These are phyloP conservation scores for Drosophila infuscata DNA, from an alignment of 2,888 invertebrate genomes.

Conservation along the genomic window DNA sequence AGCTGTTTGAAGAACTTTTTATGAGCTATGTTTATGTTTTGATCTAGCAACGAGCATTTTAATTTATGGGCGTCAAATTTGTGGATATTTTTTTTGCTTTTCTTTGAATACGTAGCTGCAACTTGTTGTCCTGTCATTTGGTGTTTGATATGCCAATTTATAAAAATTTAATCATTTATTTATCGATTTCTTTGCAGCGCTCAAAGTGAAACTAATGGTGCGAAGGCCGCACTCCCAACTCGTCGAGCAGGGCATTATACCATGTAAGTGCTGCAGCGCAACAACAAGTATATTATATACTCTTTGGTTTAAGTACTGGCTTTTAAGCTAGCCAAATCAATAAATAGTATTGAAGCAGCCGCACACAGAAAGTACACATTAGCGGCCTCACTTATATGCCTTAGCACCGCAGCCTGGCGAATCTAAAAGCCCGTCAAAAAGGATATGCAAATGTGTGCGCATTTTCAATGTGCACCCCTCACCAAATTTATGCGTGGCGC, in stretches of 20 bases:
- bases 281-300: constrained; percentile 6
- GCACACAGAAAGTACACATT: constrained; percentile 52
- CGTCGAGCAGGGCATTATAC: constrained; percentile 99
- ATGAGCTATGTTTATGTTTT: constrained; percentile 66
- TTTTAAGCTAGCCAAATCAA: constrained; percentile 45
- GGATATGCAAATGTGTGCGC: constrained; percentile 77
- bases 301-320: neutral
- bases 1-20: constrained; percentile 62
- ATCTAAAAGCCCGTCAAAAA: constrained; percentile 57
- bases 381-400: constrained; percentile 68
- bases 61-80: constrained; percentile 59
- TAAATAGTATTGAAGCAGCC: constrained; percentile 43
- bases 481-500: constrained; percentile 55
- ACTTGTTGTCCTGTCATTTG: constrained; percentile 36
- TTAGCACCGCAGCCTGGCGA: constrained; percentile 22
- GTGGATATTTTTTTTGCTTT: constrained; percentile 34
- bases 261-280: constrained; percentile 93
- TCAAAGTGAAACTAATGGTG: constrained; percentile 98
- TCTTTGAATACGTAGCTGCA: constrained; percentile 23
- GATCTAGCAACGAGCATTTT: constrained; percentile 40
- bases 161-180: constrained; percentile 14
- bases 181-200: constrained; percentile 88
- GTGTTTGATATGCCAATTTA: neutral
- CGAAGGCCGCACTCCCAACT: constrained; percentile 97
- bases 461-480: constrained; percentile 57